Evolutionary conservation across 2,888 invertebrate genomes (phyloP).

Genomic region (Lepeophtheirus nordmannii): DNA sequence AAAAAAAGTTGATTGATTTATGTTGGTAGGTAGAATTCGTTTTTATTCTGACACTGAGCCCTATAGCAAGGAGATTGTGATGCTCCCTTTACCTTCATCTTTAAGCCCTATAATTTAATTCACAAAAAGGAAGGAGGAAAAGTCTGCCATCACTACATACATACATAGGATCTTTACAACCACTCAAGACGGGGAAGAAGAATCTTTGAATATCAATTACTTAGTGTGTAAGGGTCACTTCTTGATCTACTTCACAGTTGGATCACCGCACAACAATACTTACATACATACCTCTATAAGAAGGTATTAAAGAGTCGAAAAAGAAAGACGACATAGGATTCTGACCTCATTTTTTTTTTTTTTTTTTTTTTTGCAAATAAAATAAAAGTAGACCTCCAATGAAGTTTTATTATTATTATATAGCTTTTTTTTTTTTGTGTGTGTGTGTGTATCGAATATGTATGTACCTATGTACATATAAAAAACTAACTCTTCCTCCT

Average conservation of each 20-base stretch:
- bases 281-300: neutral
- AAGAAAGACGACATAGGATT: neutral
- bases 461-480: too few species aligned
- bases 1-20: too few species aligned
- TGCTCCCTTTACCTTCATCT: too few species aligned
- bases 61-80: too few species aligned
- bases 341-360: neutral
- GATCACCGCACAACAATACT: too few species aligned
- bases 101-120: too few species aligned
- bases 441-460: neutral
- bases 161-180: too few species aligned
- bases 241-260: neutral
- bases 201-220: slow-evolving; percentile 4
- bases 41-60: too few species aligned
- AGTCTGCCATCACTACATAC: too few species aligned
- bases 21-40: too few species aligned
- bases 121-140: too few species aligned
- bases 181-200: too few species aligned
- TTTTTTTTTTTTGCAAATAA: neutral
- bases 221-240: neutral
- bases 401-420: neutral
- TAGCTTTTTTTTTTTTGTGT: neutral
- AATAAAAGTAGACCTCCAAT: neutral
- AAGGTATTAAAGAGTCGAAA: neutral
- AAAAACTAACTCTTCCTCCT: neutral